These are phyloP conservation scores for Scelioninae gen. 2 DNA, from an alignment of 2,888 invertebrate genomes.

Conservation along the genomic window DNA sequence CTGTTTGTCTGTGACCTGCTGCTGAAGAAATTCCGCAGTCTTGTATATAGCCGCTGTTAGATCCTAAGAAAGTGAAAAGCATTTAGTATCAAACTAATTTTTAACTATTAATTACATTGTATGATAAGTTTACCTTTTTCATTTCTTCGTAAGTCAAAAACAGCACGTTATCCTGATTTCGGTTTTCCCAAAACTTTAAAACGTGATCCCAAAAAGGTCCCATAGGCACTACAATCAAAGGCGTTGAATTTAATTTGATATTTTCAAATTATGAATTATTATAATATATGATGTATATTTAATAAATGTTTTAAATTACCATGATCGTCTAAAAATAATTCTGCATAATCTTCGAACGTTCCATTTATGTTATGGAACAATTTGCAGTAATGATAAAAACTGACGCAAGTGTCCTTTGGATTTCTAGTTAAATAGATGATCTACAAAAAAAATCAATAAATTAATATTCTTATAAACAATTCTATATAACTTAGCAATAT, in stretches of 20 bases:
- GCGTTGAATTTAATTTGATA: too few relatives aligned
- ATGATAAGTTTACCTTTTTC: slow-evolving; percentile 72
- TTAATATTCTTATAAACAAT: too few relatives aligned
- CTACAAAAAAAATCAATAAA: slow-evolving; percentile 74
- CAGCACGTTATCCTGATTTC: slow-evolving; percentile 76
- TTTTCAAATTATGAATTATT: too few relatives aligned
- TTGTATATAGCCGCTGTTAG: slow-evolving; percentile 80
- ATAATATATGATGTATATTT: too few relatives aligned
- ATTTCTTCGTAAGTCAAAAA: slow-evolving; percentile 80
- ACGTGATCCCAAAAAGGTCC: slow-evolving; percentile 74
- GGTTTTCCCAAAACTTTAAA: slow-evolving; percentile 75
- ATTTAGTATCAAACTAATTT: too few relatives aligned
- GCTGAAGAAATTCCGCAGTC: slow-evolving; percentile 85
- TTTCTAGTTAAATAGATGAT: slow-evolving; percentile 92
- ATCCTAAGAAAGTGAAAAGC: slow-evolving; percentile 76
- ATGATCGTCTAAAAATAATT: slow-evolving; percentile 82
- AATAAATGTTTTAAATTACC: too few relatives aligned
- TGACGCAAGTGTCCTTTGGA: slow-evolving; percentile 93
- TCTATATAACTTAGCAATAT: too few relatives aligned
- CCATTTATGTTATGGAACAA: slow-evolving; percentile 81
- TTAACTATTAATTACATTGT: not conserved
- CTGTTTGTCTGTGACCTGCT: slow-evolving; percentile 81
- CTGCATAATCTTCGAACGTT: slow-evolving; percentile 85
- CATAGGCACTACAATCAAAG: slow-evolving; percentile 66
- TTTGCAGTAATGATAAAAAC: slow-evolving; percentile 89